These are phyloP conservation scores for Parapsyche elsis DNA, from an alignment of 1,140 invertebrate species.

Conservation along the genomic window DNA sequence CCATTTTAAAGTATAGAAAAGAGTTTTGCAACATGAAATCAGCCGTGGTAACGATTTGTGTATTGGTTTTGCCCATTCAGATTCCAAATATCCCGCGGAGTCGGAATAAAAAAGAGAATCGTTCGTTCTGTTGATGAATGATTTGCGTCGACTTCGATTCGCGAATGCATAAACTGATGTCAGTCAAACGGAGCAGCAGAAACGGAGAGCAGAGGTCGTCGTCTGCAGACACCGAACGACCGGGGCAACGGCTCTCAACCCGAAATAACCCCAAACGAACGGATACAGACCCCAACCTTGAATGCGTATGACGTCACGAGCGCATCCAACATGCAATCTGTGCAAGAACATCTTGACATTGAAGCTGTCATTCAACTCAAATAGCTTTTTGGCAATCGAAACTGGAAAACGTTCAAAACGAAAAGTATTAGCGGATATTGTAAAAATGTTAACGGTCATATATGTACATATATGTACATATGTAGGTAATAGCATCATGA, in stretches of 20 bases:
- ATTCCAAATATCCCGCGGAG: background rate
- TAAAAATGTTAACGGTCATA: too few species aligned
- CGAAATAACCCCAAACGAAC: background rate
- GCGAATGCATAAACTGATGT: slow-evolving; percentile 1
- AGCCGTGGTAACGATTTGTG: too few species aligned
- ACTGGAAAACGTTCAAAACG: too few species aligned
- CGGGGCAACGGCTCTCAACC: background rate
- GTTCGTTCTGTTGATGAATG: background rate
- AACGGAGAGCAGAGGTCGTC: background rate
- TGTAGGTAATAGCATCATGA: too few species aligned
- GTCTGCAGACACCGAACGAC: background rate
- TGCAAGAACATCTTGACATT: background rate
- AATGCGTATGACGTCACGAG: background rate
- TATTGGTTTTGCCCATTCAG: too few species aligned
- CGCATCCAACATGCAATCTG: background rate
- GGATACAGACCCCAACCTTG: background rate
- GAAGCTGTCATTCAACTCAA: background rate
- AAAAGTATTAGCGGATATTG: too few species aligned
- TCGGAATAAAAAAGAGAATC: background rate
- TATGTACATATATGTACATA: too few species aligned
- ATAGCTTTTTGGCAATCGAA: too few species aligned
- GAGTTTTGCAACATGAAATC: too few species aligned
- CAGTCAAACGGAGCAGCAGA: background rate
- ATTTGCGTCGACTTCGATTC: too few species aligned
- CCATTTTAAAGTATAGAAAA: too few species aligned